A percentile compares a stretch with the other conserved stretches of the same genome.
Evolutionary conservation across 2,888 invertebrate species (phyloP).

Genomic region (Troglohyphantes excavatus): DNA sequence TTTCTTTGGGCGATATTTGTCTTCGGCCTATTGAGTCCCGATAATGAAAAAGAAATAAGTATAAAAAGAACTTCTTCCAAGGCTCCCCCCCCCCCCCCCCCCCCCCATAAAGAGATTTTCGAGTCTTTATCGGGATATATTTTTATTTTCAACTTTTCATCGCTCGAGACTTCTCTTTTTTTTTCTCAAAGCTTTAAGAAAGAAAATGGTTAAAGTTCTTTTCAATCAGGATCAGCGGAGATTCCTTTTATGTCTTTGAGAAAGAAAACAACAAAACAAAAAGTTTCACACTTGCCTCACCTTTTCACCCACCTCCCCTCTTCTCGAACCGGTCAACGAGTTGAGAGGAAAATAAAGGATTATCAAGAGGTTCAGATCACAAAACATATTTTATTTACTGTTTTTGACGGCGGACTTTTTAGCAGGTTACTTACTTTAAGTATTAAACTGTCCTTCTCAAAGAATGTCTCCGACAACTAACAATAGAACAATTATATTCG

Average conservation of each 20-base stretch:
- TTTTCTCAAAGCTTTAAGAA: not conserved
- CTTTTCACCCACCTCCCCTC: not conserved
- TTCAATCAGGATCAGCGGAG: slow-evolving; percentile 26
- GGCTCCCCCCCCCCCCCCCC: not conserved
- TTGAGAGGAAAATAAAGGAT: not conserved
- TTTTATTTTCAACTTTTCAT: slow-evolving; percentile 27
- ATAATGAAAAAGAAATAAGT: slow-evolving; percentile 27
- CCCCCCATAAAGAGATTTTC: slow-evolving; percentile 17
- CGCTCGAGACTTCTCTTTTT: not conserved
- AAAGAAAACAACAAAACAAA: not conserved
- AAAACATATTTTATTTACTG: not conserved
- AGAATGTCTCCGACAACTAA: no score
- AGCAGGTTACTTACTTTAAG: no score
- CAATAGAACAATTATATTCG: no score
- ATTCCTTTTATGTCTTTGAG: not conserved
- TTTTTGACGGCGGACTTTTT: not conserved
- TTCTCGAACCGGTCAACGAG: not conserved
- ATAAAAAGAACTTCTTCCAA: not conserved
- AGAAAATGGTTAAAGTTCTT: not conserved
- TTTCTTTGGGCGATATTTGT: not conserved
- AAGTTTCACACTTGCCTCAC: not conserved
- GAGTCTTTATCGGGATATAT: not conserved
- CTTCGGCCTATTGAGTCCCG: not conserved
- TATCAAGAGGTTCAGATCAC: not conserved
- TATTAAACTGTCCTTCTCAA: no score